Conservation (phyloP, 1,140 invertebrate genomes). For the Hycleus cichorii region DNA sequence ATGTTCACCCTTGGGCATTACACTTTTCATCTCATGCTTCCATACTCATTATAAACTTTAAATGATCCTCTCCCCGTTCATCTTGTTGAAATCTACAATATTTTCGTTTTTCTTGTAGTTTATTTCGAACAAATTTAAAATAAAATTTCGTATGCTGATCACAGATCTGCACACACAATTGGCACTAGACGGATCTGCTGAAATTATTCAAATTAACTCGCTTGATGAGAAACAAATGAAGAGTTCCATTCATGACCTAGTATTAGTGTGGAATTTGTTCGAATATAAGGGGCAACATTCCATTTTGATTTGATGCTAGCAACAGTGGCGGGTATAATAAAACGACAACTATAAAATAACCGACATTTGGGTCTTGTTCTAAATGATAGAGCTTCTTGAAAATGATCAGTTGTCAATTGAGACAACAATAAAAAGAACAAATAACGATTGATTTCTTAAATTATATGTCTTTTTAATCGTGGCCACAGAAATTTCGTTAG, state of each 20-base stretch:
- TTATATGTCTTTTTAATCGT: too few relatives aligned
- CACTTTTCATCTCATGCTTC: conserved; percentile 4
- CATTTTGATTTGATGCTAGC: background rate
- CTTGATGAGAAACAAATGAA: conserved; percentile 29
- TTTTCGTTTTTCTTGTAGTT: too few relatives aligned
- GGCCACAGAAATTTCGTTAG: too few relatives aligned
- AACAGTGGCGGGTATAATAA: too few relatives aligned
- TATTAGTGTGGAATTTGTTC: conserved; percentile 24
- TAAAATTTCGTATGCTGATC: too few relatives aligned
- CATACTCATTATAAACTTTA: conserved; percentile 15
- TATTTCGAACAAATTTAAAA: too few relatives aligned
- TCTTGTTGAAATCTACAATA: background rate
- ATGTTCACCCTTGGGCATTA: background rate
- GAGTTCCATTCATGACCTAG: conserved; percentile 15
- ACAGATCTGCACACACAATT: too few relatives aligned
- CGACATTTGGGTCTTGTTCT: background rate
- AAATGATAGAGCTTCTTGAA: background rate
- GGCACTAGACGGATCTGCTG: conserved; percentile 1
- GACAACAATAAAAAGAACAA: too few relatives aligned
- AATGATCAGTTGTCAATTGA: background rate
- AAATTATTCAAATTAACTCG: conserved; percentile 25
- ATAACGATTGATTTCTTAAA: too few relatives aligned
- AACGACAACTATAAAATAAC: background rate
- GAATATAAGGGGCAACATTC: conserved; percentile 22
- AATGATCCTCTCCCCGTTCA: conserved; percentile 8